A percentile compares a stretch with the other conserved stretches of the same genome.
These are phyloP conservation scores for Eptesicus fuscus DNA, from an alignment of 2,113 vertebrate genomes.

Conservation along the genomic window DNA sequence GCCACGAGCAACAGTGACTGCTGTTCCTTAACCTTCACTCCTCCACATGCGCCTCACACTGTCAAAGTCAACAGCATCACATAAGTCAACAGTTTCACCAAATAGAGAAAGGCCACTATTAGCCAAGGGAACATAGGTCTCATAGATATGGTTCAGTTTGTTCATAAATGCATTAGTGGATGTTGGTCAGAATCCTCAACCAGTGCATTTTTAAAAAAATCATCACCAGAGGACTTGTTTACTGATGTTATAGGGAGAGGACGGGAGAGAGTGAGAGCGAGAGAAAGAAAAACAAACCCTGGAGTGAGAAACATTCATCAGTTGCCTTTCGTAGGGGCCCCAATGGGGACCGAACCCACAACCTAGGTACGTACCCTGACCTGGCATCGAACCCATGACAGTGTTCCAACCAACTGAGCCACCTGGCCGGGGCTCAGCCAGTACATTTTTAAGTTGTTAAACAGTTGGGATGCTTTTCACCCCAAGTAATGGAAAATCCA, in stretches of 20 bases:
- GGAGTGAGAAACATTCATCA: not conserved
- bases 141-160: not conserved
- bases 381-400: not conserved
- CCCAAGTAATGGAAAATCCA: not conserved
- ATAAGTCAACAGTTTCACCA: not conserved
- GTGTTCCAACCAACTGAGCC: not conserved
- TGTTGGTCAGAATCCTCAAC: not conserved
- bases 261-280: not conserved
- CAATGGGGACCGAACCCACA: not conserved
- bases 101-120: not conserved
- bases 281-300: not conserved
- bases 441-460: conserved; percentile 7
- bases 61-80: not conserved
- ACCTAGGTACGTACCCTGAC: not conserved
- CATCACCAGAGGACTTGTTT: not conserved
- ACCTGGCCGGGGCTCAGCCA: not conserved
- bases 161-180: not conserved
- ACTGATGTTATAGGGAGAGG: not conserved
- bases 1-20: not conserved
- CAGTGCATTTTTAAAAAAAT: not conserved
- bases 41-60: not conserved
- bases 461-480: conserved; percentile 1
- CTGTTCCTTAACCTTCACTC: not conserved
- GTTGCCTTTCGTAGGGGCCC: not conserved
- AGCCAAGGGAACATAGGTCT: not conserved